Base-by-base conservation (phyloP, 1,140 invertebrate genomes). In the Chionoecetes opilio region DNA sequence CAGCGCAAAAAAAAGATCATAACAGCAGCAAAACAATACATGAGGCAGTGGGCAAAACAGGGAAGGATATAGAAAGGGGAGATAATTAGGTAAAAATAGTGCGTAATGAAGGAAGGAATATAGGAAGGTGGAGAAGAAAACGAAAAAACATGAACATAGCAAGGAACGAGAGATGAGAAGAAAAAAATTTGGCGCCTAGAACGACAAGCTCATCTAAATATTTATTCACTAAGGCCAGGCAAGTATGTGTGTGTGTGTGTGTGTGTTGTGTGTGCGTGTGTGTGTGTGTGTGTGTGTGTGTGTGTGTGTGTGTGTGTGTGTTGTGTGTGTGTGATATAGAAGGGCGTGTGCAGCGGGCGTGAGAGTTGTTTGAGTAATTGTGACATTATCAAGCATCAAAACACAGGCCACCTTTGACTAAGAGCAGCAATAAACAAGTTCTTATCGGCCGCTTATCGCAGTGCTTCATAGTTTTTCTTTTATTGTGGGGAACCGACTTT, bases 231-330 rank as follows among this genome's bases (percentile, higher is more conserved):
- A n/a, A 75, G 21, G 63, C 63, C 21, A 5, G 1, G n/a, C n/a
- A 26, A 6, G 63, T n/a, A 21, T 11, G 53, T 75, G 53, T 26
- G 53, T 75, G 53, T 75, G 53, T 75, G 26, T 75, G 63, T 75
- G n/a, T 75, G 63, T 75, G 63, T 75, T 75, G 63, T 75, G 63
- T 75, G 63, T 75, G 63, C n/a, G 63, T 75, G 63, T 75, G 63
- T 75, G 63, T 75, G 63, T 75, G 63, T 75, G 63, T 75, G 63
- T 75, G 63, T 75, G 63, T 75, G 63, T 75, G 63, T 75, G 63
- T 75, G 63, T 75, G 63, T 75, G 63, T 75, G 63, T 75, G 63
- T 75, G 63, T 75, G 63, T 75, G 63, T 75, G 63, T 75, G 63
- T 75, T 75, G 63, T 75, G 63, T 75, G 63, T n/a, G 6, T 21